phyloP scores from a whole-genome alignment of 2,888 invertebrate species.

The Ochropacha duplaris region DNA sequence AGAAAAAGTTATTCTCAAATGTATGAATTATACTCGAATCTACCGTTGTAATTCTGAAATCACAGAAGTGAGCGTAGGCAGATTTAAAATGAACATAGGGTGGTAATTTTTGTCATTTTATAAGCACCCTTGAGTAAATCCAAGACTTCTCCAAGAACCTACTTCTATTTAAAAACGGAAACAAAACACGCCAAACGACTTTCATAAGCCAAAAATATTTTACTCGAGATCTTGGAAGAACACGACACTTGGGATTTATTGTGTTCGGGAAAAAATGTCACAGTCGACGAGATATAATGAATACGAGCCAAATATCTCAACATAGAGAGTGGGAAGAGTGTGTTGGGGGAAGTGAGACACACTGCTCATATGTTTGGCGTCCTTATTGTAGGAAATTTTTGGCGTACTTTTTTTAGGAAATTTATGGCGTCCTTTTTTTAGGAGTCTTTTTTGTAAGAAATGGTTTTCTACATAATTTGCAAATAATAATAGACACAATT shows the following conservation, averaged over 20 bases:
- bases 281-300: constrained; percentile 37
- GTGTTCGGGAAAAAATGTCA: constrained; percentile 29
- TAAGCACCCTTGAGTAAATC: neutral
- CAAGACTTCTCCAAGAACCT: constrained; percentile 20
- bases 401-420: too few species aligned
- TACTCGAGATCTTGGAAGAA: constrained; percentile 30
- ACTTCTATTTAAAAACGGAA: constrained; percentile 34
- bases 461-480: too few species aligned
- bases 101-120: neutral
- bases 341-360: constrained; percentile 17
- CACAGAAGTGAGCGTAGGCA: neutral
- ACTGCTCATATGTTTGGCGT: constrained; percentile 2
- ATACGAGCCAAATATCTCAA: constrained; percentile 45
- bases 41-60: neutral
- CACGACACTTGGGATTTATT: constrained; percentile 36
- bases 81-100: constrained; percentile 1
- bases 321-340: constrained; percentile 22
- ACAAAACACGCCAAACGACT: constrained; percentile 30
- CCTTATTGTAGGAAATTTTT: too few species aligned
- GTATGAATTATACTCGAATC: too few species aligned
- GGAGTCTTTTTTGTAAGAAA: too few species aligned
- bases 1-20: too few species aligned
- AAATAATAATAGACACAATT: too few species aligned
- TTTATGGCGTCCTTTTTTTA: too few species aligned
- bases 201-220: constrained; percentile 36